Percentiles rank a stretch among this genome's conserved stretches.
Evolutionary conservation across 1,140 invertebrate genomes (phyloP).

Genomic region (Meloidogyne floridensis): DNA sequence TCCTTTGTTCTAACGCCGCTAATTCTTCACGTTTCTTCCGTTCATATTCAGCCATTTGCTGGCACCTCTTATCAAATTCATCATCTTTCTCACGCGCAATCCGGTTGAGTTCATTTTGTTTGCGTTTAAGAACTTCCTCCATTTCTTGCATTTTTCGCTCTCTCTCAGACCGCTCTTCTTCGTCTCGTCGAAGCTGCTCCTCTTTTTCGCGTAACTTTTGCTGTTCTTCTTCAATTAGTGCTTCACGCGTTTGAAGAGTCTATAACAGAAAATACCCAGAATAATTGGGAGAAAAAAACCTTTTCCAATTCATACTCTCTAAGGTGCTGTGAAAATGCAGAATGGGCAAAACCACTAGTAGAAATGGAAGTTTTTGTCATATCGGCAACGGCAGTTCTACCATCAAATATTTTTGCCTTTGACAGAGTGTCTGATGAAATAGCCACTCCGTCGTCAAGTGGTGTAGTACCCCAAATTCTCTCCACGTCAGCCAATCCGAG

Average conservation of each 20-base stretch:
- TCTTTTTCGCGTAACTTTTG: slow-evolving; percentile 44
- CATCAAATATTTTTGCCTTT: slow-evolving; percentile 4
- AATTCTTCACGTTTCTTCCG: slow-evolving; percentile 42
- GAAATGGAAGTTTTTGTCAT: not conserved
- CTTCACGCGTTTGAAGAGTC: slow-evolving; percentile 38
- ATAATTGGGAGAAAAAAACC: not conserved
- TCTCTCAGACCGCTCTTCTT: slow-evolving; percentile 43
- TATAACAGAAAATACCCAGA: not conserved
- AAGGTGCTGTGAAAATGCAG: slow-evolving; percentile 12
- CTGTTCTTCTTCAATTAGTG: slow-evolving; percentile 42
- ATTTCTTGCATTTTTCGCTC: slow-evolving; percentile 39
- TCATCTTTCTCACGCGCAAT: slow-evolving; percentile 42
- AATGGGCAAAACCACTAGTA: slow-evolving; percentile 12
- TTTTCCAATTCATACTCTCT: slow-evolving; percentile 3
- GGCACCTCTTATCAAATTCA: slow-evolving; percentile 41
- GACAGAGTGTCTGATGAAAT: not conserved
- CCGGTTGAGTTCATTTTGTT: slow-evolving; percentile 40
- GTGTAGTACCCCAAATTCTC: slow-evolving; percentile 25
- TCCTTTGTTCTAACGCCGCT: slow-evolving; percentile 33
- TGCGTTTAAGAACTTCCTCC: slow-evolving; percentile 44
- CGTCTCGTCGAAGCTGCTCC: slow-evolving; percentile 43
- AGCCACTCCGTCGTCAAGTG: not conserved
- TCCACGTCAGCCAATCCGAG: slow-evolving; percentile 12
- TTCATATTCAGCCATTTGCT: slow-evolving; percentile 47
- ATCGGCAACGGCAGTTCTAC: not conserved